Percentiles rank a stretch among this genome's conserved stretches.
phyloP scores from a whole-genome alignment of 2,888 invertebrate genomes.

The Philonicus albiceps region DNA sequence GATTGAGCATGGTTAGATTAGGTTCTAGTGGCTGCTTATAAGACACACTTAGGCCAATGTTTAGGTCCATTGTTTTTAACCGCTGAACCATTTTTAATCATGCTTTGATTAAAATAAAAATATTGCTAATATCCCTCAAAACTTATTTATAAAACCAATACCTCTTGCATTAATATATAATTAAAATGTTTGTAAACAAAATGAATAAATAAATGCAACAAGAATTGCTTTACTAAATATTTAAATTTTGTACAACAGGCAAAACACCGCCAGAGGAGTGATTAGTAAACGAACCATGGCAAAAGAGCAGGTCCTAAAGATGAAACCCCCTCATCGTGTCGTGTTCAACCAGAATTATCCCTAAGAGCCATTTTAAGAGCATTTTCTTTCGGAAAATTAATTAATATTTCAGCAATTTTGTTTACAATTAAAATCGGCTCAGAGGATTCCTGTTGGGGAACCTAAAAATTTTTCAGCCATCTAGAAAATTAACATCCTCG shows the following conservation, averaged over 20 bases:
- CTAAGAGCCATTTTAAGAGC: background rate
- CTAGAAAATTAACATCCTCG: background rate
- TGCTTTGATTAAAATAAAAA: too few species aligned
- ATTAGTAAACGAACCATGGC: background rate
- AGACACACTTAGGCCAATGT: too few species aligned
- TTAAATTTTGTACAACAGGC: background rate
- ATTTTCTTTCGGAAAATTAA: background rate
- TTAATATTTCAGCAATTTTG: background rate
- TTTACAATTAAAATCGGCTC: conserved; percentile 7
- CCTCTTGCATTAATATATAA: background rate
- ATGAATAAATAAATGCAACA: background rate
- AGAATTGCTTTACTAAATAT: background rate
- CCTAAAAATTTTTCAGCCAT: background rate
- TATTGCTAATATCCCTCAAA: too few species aligned
- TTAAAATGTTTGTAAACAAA: background rate
- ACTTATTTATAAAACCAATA: too few species aligned
- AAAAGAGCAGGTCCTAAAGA: background rate
- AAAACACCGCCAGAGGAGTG: background rate
- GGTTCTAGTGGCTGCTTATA: too few species aligned
- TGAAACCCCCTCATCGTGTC: background rate
- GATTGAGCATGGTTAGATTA: too few species aligned
- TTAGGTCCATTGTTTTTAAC: too few species aligned
- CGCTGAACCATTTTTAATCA: too few species aligned
- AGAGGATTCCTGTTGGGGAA: background rate
- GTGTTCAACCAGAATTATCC: background rate